Evolutionary conservation across 2,888 invertebrate genomes (phyloP).

Genomic region (Isotomurus palustris): DNA sequence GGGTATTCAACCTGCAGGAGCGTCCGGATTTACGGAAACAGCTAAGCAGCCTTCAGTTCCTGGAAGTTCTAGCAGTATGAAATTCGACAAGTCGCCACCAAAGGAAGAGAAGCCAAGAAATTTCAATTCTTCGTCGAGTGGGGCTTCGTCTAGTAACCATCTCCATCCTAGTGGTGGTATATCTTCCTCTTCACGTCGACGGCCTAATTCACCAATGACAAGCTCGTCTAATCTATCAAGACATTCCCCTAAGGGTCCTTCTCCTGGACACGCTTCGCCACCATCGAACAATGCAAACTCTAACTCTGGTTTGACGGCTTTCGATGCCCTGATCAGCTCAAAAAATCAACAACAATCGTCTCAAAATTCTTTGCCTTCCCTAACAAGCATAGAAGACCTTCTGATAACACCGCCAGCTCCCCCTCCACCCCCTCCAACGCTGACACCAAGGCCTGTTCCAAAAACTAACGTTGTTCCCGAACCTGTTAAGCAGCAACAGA

Average conservation of each 20-base stretch:
- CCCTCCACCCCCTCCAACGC: background rate
- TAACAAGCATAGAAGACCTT: conserved; percentile 39
- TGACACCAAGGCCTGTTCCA: conserved; percentile 49
- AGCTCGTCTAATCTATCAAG: background rate
- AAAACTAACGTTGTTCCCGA: conserved; percentile 58
- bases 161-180: conserved; percentile 2
- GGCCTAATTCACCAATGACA: conserved; percentile 21
- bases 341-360: conserved; percentile 51
- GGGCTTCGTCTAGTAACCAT: conserved; percentile 12
- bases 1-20: background rate
- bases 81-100: conserved; percentile 12
- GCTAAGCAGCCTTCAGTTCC: conserved; percentile 8
- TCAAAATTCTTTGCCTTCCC: conserved; percentile 46
- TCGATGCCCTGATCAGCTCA: conserved; percentile 21
- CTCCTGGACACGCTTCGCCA: conserved; percentile 18
- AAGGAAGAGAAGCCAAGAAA: conserved; percentile 16
- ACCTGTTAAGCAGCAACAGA: conserved; percentile 48
- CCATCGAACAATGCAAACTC: conserved; percentile 51
- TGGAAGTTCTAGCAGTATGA: background rate
- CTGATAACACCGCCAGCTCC: conserved; percentile 23
- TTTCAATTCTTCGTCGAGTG: conserved; percentile 1
- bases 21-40: conserved; percentile 1
- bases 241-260: conserved; percentile 23
- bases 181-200: conserved; percentile 6
- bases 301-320: conserved; percentile 49